A percentile compares a stretch with the other conserved stretches of the same genome.
These are phyloP conservation scores for Saccopteryx leptura DNA, from an alignment of 2,113 vertebrate genomes.

Conservation along the genomic window DNA sequence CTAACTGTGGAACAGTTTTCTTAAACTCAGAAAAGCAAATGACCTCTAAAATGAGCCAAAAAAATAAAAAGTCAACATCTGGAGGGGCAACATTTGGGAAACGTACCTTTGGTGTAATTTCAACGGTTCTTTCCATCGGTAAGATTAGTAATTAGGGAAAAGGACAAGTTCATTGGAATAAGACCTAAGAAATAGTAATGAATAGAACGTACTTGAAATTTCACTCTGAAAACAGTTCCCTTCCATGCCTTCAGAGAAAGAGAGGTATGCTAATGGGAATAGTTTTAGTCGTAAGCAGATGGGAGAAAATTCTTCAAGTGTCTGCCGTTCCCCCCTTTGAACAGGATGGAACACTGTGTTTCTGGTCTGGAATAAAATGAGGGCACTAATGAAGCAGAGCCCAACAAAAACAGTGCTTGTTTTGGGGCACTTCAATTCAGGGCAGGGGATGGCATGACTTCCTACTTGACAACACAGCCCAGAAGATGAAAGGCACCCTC, in stretches of 20 bases:
- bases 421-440: neutral
- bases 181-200: neutral
- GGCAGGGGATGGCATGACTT: neutral
- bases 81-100: neutral
- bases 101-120: neutral
- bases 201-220: neutral
- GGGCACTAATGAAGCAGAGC: neutral
- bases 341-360: neutral
- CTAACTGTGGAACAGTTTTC: neutral
- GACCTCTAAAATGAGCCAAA: neutral
- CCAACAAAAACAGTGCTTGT: neutral
- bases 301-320: neutral
- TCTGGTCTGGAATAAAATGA: neutral
- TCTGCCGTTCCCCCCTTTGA: neutral
- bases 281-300: neutral
- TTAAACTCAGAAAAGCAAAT: neutral
- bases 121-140: neutral
- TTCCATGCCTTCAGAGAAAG: neutral
- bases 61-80: neutral
- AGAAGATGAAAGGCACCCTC: fast-evolving
- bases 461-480: fast-evolving
- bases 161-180: neutral
- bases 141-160: neutral
- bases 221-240: neutral
- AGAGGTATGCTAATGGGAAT: neutral